A percentile compares a stretch with the other conserved stretches of the same genome.
These are phyloP conservation scores for Orius laevigatus DNA, from an alignment of 1,140 invertebrate genomes.

Conservation along the genomic window DNA sequence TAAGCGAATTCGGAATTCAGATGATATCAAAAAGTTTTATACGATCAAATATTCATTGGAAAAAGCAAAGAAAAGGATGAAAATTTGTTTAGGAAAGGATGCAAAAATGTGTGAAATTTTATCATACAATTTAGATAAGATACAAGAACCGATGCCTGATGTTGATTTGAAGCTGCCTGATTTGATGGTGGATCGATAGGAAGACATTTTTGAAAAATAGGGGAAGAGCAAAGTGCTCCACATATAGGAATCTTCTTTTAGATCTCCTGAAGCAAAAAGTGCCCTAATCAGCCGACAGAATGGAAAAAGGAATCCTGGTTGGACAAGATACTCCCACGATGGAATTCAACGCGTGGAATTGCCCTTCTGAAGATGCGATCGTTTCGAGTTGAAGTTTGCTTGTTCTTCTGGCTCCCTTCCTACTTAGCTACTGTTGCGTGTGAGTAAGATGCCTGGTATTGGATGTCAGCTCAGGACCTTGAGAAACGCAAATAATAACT, in stretches of 20 bases:
- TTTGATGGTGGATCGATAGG: conserved; percentile 58
- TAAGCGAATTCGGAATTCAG: conserved; percentile 67
- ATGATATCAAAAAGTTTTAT: conserved; percentile 69
- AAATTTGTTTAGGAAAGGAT: conserved; percentile 33
- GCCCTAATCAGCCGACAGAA: conserved; percentile 40
- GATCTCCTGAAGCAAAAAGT: conserved; percentile 31
- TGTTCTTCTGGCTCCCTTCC: conserved; percentile 67
- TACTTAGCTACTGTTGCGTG: conserved; percentile 83
- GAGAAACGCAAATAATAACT: conserved; percentile 26
- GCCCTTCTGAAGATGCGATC: conserved; percentile 60
- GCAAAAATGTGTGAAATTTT: conserved; percentile 42
- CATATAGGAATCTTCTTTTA: conserved; percentile 50
- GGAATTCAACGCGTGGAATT: conserved; percentile 36
- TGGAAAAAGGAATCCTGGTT: conserved; percentile 65
- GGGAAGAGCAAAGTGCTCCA: conserved; percentile 49
- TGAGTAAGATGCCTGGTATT: conserved; percentile 79
- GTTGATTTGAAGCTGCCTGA: conserved; percentile 59
- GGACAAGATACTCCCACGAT: conserved; percentile 61
- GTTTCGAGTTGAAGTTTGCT: conserved; percentile 94
- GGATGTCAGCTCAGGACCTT: conserved; percentile 51
- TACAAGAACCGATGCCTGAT: conserved; percentile 40
- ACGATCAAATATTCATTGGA: conserved; percentile 53
- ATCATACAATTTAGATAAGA: conserved; percentile 49
- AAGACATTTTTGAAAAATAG: conserved; percentile 78
- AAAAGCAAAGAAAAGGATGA: conserved; percentile 19